Evolutionary conservation across 2,113 vertebrate species (phyloP).

Genomic region (Eurypyga helias): DNA sequence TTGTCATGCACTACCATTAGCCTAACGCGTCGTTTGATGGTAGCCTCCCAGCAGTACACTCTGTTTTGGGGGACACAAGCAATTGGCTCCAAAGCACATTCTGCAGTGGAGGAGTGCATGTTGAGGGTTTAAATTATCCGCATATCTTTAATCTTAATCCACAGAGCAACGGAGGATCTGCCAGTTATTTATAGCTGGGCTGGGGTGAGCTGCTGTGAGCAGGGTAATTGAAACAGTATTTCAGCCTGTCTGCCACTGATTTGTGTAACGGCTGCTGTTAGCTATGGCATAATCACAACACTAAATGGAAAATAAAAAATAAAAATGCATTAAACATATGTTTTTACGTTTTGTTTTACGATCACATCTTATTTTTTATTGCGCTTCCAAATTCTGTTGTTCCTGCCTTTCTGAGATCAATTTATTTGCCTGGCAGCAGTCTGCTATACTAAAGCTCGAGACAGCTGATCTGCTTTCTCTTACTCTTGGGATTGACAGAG

Average conservation of each 20-base stretch:
- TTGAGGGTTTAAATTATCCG: constrained; percentile 3
- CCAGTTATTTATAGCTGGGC: constrained; percentile 49
- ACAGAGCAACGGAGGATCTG: not conserved
- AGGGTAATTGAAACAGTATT: constrained; percentile 67
- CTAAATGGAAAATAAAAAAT: constrained; percentile 48
- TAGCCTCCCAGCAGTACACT: not conserved
- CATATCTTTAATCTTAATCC: constrained; percentile 59
- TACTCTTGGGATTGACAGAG: constrained; percentile 37
- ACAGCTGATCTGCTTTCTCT: constrained; percentile 11
- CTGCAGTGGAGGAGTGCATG: not conserved
- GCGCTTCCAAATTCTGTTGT: constrained; percentile 34
- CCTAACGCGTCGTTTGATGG: not conserved
- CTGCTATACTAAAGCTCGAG: not conserved
- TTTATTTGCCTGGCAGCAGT: constrained; percentile 43
- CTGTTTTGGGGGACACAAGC: not conserved
- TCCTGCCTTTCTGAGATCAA: constrained; percentile 19
- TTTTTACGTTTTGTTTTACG: constrained; percentile 56
- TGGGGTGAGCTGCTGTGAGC: constrained; percentile 41
- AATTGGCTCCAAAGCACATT: not conserved
- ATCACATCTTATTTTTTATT: constrained; percentile 42
- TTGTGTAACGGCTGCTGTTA: constrained; percentile 49
- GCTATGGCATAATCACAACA: not conserved
- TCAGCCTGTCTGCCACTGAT: constrained; percentile 32
- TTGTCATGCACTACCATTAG: not conserved
- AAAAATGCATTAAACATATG: constrained; percentile 61